Evolutionary conservation across 1,140 invertebrate genomes (phyloP), one percentile per base, ranked within the genome.

Genomic region (Hypothenemus hampei): DNA sequence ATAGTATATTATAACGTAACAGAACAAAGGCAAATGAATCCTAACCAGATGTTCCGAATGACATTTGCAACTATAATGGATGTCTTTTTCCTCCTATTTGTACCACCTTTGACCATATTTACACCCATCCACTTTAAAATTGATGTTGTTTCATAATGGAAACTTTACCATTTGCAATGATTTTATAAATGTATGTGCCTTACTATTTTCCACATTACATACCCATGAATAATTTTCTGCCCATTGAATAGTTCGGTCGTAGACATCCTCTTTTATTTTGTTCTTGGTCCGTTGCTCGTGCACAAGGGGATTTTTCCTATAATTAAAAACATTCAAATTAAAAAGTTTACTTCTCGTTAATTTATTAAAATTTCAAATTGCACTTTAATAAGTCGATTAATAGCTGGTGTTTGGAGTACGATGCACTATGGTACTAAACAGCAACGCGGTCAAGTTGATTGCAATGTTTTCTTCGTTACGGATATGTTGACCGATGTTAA

Each of bases 171-270:
- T n/a, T 29, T 29, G n/a, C 6, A 29, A 29, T 6, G n/a, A 29
- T 7, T 7, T 16, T 20, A 7, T 13, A 18, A 19, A 8, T 18
- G 19, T 20, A 19, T 40, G 37, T 40, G 37, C 37, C 37, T 19
- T 40, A 40, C 37, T 20, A 20, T 40, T 20, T n/a, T 1, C 21
- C 19, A 21, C 19, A 20, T 20, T 21, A 18, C 24, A 35, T 22
- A 19, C 48, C 44, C 22, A 48, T 49, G 53, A 37, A 56, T 56
- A 56, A 56, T 56, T 56, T 56, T 56, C 22, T 56, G 53, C 53
- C 29, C 53, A 56, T 56, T 56, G 53, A 56, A 56, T 49, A 31
- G 40, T 47, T 48, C 53, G 49, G 49, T 48, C 33, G 45, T 35
- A 54, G 21, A 44, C 51, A 54, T 54, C 51, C 51, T 41, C 44